Percentiles rank a stretch among this genome's conserved stretches.
Evolutionary conservation across 2,113 vertebrate genomes (phyloP).

Genomic region (Chionis minor): DNA sequence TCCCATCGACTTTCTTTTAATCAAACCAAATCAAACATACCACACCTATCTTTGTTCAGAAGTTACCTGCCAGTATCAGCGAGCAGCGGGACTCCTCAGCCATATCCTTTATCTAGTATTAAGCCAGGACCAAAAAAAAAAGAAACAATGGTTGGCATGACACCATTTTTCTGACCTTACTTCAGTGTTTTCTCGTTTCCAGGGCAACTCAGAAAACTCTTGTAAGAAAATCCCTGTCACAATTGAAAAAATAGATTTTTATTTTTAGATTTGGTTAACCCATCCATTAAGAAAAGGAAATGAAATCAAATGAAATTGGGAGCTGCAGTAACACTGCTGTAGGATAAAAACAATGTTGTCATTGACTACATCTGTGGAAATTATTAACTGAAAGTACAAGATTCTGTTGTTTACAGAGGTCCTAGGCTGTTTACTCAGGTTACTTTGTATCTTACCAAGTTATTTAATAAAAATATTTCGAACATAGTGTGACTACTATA

Average conservation of each 20-base stretch:
- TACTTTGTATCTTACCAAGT: neutral
- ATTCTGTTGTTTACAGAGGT: neutral
- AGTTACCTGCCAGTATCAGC: neutral
- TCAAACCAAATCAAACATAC: neutral
- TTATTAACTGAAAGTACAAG: neutral
- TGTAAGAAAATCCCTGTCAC: neutral
- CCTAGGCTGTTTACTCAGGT: neutral
- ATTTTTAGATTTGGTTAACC: neutral
- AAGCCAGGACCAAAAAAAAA: neutral
- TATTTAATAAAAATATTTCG: neutral
- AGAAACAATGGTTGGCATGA: neutral
- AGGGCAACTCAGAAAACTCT: slow-evolving; percentile 3
- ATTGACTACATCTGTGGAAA: neutral
- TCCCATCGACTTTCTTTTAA: neutral
- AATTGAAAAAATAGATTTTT: neutral
- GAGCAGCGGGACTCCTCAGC: neutral
- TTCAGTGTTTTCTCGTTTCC: slow-evolving; percentile 18
- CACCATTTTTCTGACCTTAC: neutral
- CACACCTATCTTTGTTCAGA: neutral
- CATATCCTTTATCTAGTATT: neutral
- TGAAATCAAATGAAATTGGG: neutral
- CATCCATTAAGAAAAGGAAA: slow-evolving; percentile 1
- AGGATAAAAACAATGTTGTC: neutral
- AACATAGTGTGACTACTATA: neutral
- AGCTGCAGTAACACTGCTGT: neutral